These are phyloP conservation scores for Folsomia candida DNA, from an alignment of 2,888 invertebrate genomes.

Conservation along the genomic window DNA sequence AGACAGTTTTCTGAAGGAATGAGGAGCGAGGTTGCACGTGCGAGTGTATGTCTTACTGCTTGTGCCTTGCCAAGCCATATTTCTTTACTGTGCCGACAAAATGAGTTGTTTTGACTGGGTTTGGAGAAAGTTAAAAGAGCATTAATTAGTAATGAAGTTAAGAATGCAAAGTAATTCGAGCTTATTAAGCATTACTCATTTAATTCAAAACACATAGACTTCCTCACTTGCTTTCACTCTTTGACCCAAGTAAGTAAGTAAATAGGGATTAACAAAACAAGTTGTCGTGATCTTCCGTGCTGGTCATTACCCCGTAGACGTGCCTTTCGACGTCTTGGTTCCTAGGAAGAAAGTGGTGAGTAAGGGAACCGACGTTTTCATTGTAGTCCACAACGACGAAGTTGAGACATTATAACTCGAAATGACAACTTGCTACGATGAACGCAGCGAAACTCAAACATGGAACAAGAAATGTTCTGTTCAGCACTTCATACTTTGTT, in stretches of 20 bases:
- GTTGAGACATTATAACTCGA: not conserved
- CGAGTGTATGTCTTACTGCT: too few species aligned
- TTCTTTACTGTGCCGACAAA: not conserved
- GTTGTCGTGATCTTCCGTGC: not conserved
- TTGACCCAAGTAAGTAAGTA: not conserved
- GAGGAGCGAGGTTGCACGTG: too few species aligned
- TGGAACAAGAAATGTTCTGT: not conserved
- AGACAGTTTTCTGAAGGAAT: not conserved
- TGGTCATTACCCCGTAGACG: not conserved
- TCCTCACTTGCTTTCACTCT: not conserved
- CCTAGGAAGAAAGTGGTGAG: not conserved
- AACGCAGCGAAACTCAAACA: not conserved
- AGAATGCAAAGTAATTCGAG: slow-evolving; percentile 6
- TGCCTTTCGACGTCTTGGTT: not conserved
- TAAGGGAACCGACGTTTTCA: not conserved
- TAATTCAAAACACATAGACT: not conserved
- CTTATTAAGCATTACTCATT: slow-evolving; percentile 9
- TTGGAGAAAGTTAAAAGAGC: slow-evolving; percentile 4
- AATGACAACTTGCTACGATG: not conserved
- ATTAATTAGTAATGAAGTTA: slow-evolving; percentile 18
- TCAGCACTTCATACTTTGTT: not conserved
- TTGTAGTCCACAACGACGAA: not conserved
- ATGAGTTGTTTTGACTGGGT: not conserved
- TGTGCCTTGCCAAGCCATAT: too few species aligned
- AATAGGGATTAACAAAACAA: slow-evolving; percentile 2